Conservation (phyloP, 2,113 vertebrate genomes). For the Pitta sordida region DNA sequence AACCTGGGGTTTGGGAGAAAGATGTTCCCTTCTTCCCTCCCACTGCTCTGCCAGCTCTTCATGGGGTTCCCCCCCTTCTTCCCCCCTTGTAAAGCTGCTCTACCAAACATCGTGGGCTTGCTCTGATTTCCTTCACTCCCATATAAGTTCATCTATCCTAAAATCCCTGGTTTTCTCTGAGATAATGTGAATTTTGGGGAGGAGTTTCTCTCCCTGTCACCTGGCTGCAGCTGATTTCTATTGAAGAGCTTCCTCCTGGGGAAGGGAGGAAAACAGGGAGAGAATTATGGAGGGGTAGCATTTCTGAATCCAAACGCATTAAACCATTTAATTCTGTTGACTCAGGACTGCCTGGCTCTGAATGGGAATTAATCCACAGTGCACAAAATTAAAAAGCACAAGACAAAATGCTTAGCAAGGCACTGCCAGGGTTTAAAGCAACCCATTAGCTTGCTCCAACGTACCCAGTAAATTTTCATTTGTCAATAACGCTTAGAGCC, state of each 20-base stretch:
- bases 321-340: conserved; percentile 61
- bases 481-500: conserved; percentile 67
- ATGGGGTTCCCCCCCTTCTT: background rate
- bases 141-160: background rate
- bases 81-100: background rate
- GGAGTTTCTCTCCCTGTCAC: background rate
- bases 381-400: conserved; percentile 50
- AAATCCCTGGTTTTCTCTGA: background rate
- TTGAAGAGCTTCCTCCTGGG: background rate
- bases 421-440: conserved; percentile 56
- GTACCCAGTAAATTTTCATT: conserved; percentile 56
- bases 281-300: background rate
- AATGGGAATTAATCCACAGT: conserved; percentile 63
- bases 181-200: background rate
- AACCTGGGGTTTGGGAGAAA: background rate
- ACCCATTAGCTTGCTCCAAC: conserved; percentile 65
- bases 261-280: background rate
- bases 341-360: conserved; percentile 55
- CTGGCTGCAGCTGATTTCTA: background rate
- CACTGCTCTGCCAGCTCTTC: background rate
- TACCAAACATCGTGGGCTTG: background rate
- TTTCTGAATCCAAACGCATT: conserved; percentile 60
- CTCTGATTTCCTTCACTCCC: background rate
- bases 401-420: conserved; percentile 51
- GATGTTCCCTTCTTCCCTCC: background rate